These are phyloP conservation scores for Centropus bengalensis DNA, from an alignment of 2,113 vertebrate species.

Conservation along the genomic window DNA sequence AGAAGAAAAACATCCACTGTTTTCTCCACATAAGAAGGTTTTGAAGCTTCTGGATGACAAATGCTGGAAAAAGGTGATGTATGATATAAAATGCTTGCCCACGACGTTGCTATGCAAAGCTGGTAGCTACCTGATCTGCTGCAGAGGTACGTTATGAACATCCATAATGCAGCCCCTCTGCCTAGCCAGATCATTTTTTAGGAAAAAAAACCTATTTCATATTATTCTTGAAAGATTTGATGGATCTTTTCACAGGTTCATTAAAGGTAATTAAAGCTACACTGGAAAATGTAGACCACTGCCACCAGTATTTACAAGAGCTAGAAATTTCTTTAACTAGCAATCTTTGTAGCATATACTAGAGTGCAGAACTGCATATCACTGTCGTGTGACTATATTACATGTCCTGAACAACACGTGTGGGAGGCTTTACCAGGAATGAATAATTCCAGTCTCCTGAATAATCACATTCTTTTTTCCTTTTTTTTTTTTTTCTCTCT, in stretches of 20 bases:
- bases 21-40: background rate
- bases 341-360: background rate
- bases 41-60: background rate
- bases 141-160: conserved; percentile 16
- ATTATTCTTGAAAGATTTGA: background rate
- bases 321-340: background rate
- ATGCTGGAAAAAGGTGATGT: background rate
- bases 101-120: conserved; percentile 20
- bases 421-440: background rate
- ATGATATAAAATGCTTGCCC: background rate
- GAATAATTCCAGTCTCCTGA: background rate
- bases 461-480: background rate
- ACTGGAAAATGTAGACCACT: background rate
- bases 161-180: background rate
- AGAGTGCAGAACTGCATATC: background rate
- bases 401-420: background rate
- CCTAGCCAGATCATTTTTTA: background rate
- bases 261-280: background rate
- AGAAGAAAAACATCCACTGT: background rate
- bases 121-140: background rate
- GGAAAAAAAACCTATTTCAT: background rate
- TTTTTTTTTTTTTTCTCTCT: background rate
- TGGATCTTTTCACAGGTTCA: background rate
- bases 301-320: background rate
- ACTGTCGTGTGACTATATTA: background rate